Evolutionary conservation across 2,113 vertebrate species (phyloP).

Genomic region (Syrrhaptes paradoxus): DNA sequence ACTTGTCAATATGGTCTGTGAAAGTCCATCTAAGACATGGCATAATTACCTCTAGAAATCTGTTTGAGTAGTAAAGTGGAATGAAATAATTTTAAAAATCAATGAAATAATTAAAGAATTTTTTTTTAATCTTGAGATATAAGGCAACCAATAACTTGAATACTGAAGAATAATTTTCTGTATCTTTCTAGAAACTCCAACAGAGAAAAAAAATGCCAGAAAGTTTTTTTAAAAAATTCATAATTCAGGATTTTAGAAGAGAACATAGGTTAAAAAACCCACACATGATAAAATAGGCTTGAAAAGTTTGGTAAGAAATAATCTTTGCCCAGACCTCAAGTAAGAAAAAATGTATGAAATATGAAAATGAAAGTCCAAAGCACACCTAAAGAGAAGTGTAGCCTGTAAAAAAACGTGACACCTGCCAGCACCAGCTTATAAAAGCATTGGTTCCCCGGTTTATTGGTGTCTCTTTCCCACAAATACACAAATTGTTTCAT

Average conservation of each 20-base stretch:
- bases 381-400: neutral
- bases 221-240: neutral
- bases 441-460: neutral
- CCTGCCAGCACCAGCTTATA: neutral
- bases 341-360: neutral
- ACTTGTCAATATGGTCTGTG: neutral
- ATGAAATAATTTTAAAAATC: neutral
- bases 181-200: neutral
- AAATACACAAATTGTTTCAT: neutral
- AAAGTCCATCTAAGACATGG: neutral
- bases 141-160: neutral
- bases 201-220: neutral
- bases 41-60: neutral
- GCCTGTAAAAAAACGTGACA: neutral
- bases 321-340: neutral
- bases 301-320: neutral
- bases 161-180: neutral
- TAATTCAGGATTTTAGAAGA: neutral
- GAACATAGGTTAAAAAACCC: neutral
- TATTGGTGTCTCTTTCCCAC: neutral
- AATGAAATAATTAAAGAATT: neutral
- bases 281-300: neutral
- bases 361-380: neutral
- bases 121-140: neutral
- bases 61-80: neutral